Evolutionary conservation across 2,888 invertebrate species (phyloP).

Genomic region (Bhutanitis thaidina): DNA sequence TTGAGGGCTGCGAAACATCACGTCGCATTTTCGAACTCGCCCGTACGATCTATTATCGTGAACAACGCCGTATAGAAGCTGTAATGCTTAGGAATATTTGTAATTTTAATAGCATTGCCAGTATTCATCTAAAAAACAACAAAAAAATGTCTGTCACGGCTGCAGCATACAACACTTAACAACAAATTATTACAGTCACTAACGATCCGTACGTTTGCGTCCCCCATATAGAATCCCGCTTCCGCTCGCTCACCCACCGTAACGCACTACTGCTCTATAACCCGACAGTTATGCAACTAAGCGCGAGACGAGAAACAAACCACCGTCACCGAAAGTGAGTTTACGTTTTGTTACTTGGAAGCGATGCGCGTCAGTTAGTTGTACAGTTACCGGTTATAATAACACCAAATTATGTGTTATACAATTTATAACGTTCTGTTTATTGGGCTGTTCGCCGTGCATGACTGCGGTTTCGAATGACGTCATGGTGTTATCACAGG

Average conservation of each 20-base stretch:
- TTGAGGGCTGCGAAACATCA: too few relatives aligned
- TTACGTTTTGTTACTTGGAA: background rate
- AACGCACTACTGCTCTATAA: background rate
- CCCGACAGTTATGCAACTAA: conserved; percentile 4
- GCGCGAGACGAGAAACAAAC: conserved; percentile 2
- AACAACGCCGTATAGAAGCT: too few relatives aligned
- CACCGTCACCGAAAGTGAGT: conserved; percentile 14
- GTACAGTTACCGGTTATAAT: background rate
- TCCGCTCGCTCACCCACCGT: conserved; percentile 1
- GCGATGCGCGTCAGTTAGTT: background rate
- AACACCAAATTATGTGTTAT: background rate
- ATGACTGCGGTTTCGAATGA: background rate
- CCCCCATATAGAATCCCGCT: background rate
- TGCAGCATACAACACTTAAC: too few relatives aligned
- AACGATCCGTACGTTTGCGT: background rate
- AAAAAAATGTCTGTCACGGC: too few relatives aligned
- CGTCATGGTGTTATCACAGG: too few relatives aligned
- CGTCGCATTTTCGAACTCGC: too few relatives aligned
- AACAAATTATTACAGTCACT: background rate
- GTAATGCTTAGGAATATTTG: too few relatives aligned
- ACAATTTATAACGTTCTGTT: background rate
- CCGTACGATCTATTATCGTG: too few relatives aligned
- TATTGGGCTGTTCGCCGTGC: background rate
- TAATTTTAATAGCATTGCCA: too few relatives aligned
- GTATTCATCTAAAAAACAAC: too few relatives aligned